Percentiles rank a stretch among this genome's conserved stretches.
These are phyloP conservation scores for Solen grandis DNA, from an alignment of 1,140 invertebrate species.

Conservation along the genomic window DNA sequence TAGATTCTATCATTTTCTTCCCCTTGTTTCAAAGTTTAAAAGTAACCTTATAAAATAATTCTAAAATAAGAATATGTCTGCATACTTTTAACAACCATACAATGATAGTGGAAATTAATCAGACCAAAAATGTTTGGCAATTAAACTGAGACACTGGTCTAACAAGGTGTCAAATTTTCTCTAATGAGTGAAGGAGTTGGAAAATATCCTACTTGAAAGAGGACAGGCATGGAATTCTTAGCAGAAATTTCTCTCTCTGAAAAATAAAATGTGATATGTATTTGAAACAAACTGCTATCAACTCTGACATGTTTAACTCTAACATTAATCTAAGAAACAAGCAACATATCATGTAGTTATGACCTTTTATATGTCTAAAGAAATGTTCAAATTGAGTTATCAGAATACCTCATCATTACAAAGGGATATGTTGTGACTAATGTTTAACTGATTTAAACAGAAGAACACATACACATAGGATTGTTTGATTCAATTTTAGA, in stretches of 20 bases:
- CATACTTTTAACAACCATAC: not conserved
- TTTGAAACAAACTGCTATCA: not conserved
- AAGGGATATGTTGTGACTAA: not conserved
- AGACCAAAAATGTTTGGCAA: not conserved
- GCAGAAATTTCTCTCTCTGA: conserved; percentile 33
- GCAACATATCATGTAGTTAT: too few species aligned
- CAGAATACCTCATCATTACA: not conserved
- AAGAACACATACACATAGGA: not conserved
- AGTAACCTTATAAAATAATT: too few species aligned
- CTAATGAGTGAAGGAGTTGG: too few species aligned
- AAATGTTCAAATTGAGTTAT: not conserved
- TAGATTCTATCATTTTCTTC: too few species aligned
- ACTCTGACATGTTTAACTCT: not conserved
- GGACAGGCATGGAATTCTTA: conserved; percentile 21
- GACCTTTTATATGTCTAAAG: not conserved
- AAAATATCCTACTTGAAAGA: conserved; percentile 26
- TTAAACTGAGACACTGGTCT: not conserved
- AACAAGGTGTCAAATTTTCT: not conserved
- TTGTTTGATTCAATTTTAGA: not conserved
- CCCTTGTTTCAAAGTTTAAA: too few species aligned
- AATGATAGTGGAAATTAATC: not conserved
- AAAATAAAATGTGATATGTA: not conserved
- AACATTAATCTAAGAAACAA: not conserved
- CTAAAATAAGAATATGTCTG: not conserved
- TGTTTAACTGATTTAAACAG: not conserved